These are phyloP conservation scores for Acipenser transmontanus DNA, from an alignment of 2,797 vertebrate genomes.

Conservation along the genomic window DNA sequence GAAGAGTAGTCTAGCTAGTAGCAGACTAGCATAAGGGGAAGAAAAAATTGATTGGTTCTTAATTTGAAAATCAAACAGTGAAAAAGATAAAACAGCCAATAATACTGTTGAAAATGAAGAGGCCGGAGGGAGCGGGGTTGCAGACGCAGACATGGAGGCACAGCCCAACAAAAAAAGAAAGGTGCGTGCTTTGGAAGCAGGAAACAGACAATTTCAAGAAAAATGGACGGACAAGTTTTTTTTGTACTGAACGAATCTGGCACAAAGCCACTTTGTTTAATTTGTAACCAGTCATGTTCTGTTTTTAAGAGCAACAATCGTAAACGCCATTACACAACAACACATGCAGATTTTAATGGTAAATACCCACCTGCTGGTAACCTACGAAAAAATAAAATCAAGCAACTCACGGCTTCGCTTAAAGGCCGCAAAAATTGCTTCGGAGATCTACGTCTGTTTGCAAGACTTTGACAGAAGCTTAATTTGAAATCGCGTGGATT, in stretches of 20 bases:
- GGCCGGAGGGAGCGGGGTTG: background rate
- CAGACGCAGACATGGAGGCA: background rate
- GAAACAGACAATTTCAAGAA: background rate
- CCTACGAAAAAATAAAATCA: too few relatives aligned
- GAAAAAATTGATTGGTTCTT: background rate
- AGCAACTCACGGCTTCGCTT: too few relatives aligned
- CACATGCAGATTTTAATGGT: background rate
- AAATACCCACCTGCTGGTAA: background rate
- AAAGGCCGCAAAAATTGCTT: too few relatives aligned
- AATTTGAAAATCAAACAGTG: background rate
- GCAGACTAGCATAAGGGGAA: background rate
- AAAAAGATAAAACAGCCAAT: conserved; percentile 1
- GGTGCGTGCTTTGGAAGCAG: background rate
- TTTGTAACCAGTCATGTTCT: background rate
- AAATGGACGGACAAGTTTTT: background rate
- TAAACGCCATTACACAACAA: background rate
- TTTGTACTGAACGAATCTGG: background rate
- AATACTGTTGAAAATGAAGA: background rate
- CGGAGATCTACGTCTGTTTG: too few relatives aligned
- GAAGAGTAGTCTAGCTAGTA: background rate
- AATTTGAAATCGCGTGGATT: too few relatives aligned
- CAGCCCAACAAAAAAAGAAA: conserved; percentile 1
- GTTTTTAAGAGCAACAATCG: conserved; percentile 1
- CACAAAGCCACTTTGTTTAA: background rate
- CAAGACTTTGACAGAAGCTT: too few relatives aligned